Conservation (phyloP, 2,888 invertebrate species). For the Ceratothoa steindachneri region DNA sequence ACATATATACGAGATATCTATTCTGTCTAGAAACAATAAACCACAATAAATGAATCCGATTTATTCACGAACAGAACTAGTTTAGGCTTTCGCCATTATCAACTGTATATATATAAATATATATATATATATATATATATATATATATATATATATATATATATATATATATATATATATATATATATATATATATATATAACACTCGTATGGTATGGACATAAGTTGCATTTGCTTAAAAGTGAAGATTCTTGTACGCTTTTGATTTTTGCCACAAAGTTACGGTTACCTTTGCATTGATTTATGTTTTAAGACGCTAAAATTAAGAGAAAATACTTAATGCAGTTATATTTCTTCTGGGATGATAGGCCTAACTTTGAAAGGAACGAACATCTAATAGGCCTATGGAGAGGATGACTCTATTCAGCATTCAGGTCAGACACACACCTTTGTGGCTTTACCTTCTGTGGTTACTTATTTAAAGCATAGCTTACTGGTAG, state of each 20-base stretch:
- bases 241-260: no score
- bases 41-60: neutral
- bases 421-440: neutral
- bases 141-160: slow-evolving; percentile 17
- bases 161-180: neutral
- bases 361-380: neutral
- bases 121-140: slow-evolving; percentile 3
- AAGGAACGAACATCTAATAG: neutral
- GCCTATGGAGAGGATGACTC: neutral
- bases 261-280: no score
- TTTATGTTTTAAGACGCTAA: no score
- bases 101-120: slow-evolving; percentile 3
- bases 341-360: neutral
- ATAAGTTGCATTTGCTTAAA: no score
- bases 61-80: no score
- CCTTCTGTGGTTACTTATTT: neutral
- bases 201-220: no score
- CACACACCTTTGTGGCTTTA: neutral
- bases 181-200: neutral
- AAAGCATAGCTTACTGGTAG: no score
- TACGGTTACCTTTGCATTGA: no score
- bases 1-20: slow-evolving; percentile 7
- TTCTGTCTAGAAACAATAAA: no score
- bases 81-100: no score
- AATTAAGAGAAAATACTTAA: neutral